Evolutionary conservation across 2,113 vertebrate genomes (phyloP), one percentile per base, ranked within the genome.

Genomic region (Willisornis vidua): DNA sequence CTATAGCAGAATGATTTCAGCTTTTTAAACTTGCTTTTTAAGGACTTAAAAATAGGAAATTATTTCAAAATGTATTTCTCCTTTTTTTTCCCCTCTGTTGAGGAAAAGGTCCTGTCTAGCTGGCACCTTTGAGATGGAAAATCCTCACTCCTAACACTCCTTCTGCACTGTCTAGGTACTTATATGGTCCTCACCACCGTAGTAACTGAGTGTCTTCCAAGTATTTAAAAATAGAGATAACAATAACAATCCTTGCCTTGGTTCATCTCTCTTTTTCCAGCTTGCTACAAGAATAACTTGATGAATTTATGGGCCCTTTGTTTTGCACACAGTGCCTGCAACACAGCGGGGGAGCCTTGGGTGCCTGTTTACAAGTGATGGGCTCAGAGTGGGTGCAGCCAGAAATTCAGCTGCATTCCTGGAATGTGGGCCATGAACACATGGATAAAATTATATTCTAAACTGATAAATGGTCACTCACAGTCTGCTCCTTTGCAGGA

Each of bases 151-250:
- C 77, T 84, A 63, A 67, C 8, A 10, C 19, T 92, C 18, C 29
- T 89, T 55, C 65, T 77, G 14, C 63, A 73, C 85, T 86, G 48
- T 74, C 67, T 85, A 86, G 90, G 79, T 96, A 96, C 96, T 96
- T 96, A 94, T 95, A 97, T 96, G 93, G 94, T 81, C 31, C 83
- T 95, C 35, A 61, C 55, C 49, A 89, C 70, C 14, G 10, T 37
- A 75, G 61, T 93, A 72, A 93, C 83, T 37, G 67, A 85, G 48
- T 81, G 37, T 67, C 65, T 94, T 96, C 94, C 93, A 93, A 97
- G 83, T 65, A 61, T 90, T 95, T 97, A 96, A 97, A 97, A 97
- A 95, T 96, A 96, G 95, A 86, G 68, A 93, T 95, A 94, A 93
- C 87, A 96, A 96, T 95, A 96, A 96, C 93, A 96, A 37, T 72